Percentiles rank a stretch among this genome's conserved stretches.
These are phyloP conservation scores for Cryptosula pallasiana DNA, from an alignment of 2,888 invertebrate genomes.

Conservation along the genomic window DNA sequence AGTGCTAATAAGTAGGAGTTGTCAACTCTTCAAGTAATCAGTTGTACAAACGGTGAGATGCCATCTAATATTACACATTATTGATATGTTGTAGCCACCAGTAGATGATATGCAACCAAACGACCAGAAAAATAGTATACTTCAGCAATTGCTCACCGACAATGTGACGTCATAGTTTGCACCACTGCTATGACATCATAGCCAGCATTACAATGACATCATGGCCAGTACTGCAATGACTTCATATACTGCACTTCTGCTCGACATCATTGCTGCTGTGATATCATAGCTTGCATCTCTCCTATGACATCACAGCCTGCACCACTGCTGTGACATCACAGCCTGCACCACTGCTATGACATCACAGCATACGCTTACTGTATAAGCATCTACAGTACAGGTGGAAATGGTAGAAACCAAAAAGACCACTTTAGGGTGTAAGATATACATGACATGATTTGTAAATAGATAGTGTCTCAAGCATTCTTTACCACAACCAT, in stretches of 20 bases:
- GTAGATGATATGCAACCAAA: constrained; percentile 68
- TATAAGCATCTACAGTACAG: no score
- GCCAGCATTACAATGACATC: not conserved
- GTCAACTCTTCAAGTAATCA: no score
- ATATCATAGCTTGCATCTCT: not conserved
- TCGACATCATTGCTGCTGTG: no score
- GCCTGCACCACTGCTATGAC: not conserved
- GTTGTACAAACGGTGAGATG: no score
- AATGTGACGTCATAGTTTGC: no score
- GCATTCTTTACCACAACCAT: not conserved
- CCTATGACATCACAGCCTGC: not conserved
- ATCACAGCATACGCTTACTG: no score
- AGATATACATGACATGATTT: not conserved
- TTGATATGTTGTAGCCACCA: constrained; percentile 64
- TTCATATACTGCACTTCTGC: no score
- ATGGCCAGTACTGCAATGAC: no score
- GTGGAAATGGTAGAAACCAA: no score
- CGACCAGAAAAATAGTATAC: constrained; percentile 74
- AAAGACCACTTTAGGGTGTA: not conserved
- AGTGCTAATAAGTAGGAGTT: no score
- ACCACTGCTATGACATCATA: not conserved
- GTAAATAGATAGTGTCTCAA: not conserved
- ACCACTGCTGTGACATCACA: not conserved
- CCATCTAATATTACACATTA: no score
- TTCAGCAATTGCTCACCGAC: constrained; percentile 81